Evolutionary conservation across 2,113 vertebrate genomes (phyloP), one percentile per base, ranked within the genome.

Genomic region (Rhegmatorhina hoffmannsi): DNA sequence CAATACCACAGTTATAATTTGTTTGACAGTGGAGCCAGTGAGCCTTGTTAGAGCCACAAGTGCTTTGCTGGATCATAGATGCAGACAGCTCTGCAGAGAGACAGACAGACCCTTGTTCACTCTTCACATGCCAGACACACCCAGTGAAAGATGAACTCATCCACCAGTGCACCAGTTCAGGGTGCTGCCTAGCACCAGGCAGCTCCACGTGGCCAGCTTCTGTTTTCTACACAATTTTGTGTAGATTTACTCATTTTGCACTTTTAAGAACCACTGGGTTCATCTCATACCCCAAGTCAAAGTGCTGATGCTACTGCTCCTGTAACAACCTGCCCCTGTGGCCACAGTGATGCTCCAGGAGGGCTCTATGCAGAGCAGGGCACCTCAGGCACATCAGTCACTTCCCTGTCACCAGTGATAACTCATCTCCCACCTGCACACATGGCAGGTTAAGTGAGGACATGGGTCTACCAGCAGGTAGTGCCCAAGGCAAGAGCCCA

Each of bases 21-120:
- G 26, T 15, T 38, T 1, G 3, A 9, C 14, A 3, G 13, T 14
- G 24, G n/a, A 40, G 24, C 29, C 62, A 69, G 25, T 1, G 5
- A 31, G 28, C 29, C 49, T 50, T 6, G 0, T 46, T n/a, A 50
- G 13, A 50, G 55, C 20, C 3, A 0, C 5, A 21, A 70, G 44
- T 9, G 52, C 46, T 55, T 43, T 47, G 50, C 20, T 70, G 75
- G 75, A 40, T 25, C 5, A 3, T 3, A 16, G 29, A n/a, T 62
- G 26, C 49, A 68, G 43, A 15, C 8, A 53, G 36, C 68, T 79
- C 55, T 58, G 55, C 16, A 56, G 49, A 43, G 1, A 59, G 23
- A 50, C 16, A 56, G 49, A 43, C 1, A 59, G 26, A 46, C 10
- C 26, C 1, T 0, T 10, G 34, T 28, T 76, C 17, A 8, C 46